These are phyloP conservation scores for Peromyscus polionotus DNA, from an alignment of 2,113 vertebrate genomes.

Conservation along the genomic window DNA sequence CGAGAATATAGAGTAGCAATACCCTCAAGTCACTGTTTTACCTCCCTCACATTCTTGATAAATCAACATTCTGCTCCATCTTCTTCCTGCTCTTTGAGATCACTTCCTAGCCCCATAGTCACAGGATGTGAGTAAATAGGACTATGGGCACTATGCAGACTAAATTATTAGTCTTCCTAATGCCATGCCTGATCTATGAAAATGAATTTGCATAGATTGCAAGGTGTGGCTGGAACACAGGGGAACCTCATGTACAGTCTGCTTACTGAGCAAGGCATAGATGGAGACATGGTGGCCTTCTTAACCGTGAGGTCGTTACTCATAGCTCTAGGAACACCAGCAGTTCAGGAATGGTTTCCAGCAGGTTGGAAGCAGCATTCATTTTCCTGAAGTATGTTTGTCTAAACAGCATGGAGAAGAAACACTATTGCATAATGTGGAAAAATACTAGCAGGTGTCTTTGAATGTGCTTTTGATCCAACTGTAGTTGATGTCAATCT, in stretches of 20 bases:
- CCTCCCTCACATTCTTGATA: not conserved
- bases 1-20: not conserved
- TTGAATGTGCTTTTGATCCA: not conserved
- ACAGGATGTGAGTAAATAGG: constrained; percentile 53
- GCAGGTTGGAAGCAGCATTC: not conserved
- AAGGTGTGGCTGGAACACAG: constrained; percentile 35
- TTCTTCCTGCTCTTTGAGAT: not conserved
- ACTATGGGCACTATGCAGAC: not conserved
- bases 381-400: constrained; percentile 11
- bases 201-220: constrained; percentile 3
- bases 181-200: constrained; percentile 46
- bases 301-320: not conserved
- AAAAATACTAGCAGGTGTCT: not conserved
- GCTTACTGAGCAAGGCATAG: not conserved
- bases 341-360: not conserved
- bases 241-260: not conserved
- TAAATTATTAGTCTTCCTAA: constrained; percentile 63
- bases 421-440: not conserved
- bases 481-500: not conserved
- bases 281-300: not conserved
- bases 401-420: constrained; percentile 29
- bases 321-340: not conserved
- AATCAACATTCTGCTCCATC: not conserved
- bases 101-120: not conserved
- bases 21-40: not conserved